Evolutionary conservation across 37 sponge, comb jelly and placozoan genomes (phyloP).

Genomic region (Trichoplax adhaerens): DNA sequence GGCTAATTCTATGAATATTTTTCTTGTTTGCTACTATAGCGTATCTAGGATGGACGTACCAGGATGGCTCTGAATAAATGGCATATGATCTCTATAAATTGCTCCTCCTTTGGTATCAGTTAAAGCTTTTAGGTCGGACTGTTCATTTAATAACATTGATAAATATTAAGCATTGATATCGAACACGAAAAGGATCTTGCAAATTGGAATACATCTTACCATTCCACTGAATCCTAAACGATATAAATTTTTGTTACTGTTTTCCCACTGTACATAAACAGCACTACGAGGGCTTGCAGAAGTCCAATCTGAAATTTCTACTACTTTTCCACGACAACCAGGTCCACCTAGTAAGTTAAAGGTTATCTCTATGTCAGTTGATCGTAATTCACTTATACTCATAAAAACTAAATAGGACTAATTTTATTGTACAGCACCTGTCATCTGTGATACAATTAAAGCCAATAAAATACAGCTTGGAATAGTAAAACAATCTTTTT

Average conservation of each 20-base stretch:
- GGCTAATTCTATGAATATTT: no score
- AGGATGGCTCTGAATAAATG: slow-evolving; percentile 3
- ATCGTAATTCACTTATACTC: no score
- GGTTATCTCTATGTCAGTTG: no score
- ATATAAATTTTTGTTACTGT: slow-evolving; percentile 46
- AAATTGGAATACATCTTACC: slow-evolving; percentile 20
- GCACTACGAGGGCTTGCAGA: slow-evolving; percentile 34
- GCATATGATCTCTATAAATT: slow-evolving; percentile 60
- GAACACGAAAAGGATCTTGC: not conserved
- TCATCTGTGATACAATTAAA: no score
- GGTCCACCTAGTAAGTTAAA: slow-evolving; percentile 28
- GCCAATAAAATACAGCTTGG: no score
- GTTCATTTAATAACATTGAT: not conserved
- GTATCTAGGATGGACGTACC: no score
- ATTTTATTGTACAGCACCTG: no score
- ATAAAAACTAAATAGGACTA: no score
- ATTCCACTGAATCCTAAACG: slow-evolving; percentile 56
- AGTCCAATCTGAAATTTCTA: slow-evolving; percentile 43
- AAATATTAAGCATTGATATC: not conserved
- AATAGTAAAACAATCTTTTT: no score
- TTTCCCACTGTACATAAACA: slow-evolving; percentile 57
- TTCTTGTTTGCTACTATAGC: no score
- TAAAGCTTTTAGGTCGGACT: slow-evolving; percentile 57
- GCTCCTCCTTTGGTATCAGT: slow-evolving; percentile 41
- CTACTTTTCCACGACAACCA: slow-evolving; percentile 53